Conservation (phyloP, 2,888 invertebrate genomes). For the Bombylius discolor region DNA sequence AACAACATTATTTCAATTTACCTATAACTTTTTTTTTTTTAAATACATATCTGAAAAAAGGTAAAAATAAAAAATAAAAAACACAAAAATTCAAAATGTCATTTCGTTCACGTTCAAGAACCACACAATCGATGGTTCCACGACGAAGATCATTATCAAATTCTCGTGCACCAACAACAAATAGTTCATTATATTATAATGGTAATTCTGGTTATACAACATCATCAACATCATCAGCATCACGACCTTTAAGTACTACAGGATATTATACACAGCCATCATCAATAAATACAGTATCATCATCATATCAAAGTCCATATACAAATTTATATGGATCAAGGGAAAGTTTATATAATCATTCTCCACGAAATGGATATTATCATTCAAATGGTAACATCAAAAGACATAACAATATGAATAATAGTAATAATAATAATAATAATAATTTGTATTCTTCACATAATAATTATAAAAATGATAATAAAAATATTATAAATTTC, state of each 20-base stretch:
- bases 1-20: too few relatives aligned
- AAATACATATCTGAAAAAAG: neutral
- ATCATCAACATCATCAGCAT: neutral
- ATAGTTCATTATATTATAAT: constrained; percentile 18
- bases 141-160: constrained; percentile 41
- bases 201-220: constrained; percentile 16
- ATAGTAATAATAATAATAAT: constrained; percentile 1
- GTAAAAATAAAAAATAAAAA: neutral
- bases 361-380: constrained; percentile 21
- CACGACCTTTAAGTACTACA: constrained; percentile 29
- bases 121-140: constrained; percentile 33
- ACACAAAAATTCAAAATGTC: constrained; percentile 24
- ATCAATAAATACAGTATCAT: constrained; percentile 6
- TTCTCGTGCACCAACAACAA: constrained; percentile 32
- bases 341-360: constrained; percentile 29
- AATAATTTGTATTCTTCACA: neutral
- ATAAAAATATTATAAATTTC: neutral
- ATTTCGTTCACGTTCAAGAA: constrained; percentile 35
- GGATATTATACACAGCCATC: constrained; percentile 27
- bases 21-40: too few relatives aligned
- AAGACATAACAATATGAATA: neutral
- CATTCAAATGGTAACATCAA: constrained; percentile 23
- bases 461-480: neutral
- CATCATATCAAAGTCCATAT: constrained; percentile 31
- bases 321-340: constrained; percentile 30